These are phyloP conservation scores for Pterocles gutturalis DNA, from an alignment of 2,113 vertebrate species.

Conservation along the genomic window DNA sequence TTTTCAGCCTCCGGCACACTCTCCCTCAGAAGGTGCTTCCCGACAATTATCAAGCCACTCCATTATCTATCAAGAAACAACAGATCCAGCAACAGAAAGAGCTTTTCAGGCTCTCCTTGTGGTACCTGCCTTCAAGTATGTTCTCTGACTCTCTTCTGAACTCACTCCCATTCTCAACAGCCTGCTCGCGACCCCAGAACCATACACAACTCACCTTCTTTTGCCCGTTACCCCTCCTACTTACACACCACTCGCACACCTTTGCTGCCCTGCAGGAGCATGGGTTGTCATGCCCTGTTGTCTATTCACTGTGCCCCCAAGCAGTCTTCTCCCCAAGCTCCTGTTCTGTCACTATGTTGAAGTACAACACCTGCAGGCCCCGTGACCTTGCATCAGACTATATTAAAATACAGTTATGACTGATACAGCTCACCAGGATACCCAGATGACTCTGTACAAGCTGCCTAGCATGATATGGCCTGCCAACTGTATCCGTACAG, in stretches of 20 bases:
- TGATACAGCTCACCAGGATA: neutral
- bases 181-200: neutral
- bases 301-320: neutral
- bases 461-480: neutral
- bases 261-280: neutral
- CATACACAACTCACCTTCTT: neutral
- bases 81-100: neutral
- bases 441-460: neutral
- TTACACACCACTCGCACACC: fast-evolving
- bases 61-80: neutral
- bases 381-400: neutral
- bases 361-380: neutral
- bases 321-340: neutral
- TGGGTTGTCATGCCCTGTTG: neutral
- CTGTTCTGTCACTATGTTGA: neutral
- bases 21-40: neutral
- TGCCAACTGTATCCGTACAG: neutral
- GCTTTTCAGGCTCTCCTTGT: neutral
- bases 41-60: neutral
- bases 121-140: neutral
- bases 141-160: neutral
- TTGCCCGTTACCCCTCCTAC: neutral
- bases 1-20: fast-evolving
- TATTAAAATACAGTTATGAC: neutral
- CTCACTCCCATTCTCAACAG: neutral